These are phyloP conservation scores for Aphaenogaster floridana DNA, from an alignment of 1,140 invertebrate species.

Conservation along the genomic window DNA sequence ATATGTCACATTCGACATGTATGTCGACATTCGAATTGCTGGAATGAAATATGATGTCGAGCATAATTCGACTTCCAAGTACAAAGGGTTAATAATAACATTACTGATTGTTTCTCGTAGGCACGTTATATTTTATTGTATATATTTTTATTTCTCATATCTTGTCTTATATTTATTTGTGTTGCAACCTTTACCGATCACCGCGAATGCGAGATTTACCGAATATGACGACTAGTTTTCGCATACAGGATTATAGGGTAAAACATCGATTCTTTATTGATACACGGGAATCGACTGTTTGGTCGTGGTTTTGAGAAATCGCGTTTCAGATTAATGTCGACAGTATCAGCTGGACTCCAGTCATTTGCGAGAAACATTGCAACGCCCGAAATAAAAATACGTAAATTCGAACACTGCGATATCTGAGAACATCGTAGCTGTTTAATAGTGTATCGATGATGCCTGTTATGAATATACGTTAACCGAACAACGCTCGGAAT, in stretches of 20 bases:
- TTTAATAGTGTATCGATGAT: slow-evolving; percentile 8
- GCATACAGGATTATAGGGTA: background rate
- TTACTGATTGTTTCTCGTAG: background rate
- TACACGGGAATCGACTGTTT: background rate
- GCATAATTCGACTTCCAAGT: no score
- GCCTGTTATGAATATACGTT: background rate
- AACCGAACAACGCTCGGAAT: background rate
- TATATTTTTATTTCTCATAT: slow-evolving; percentile 6
- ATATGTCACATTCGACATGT: no score
- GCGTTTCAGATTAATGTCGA: background rate
- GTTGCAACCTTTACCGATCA: background rate
- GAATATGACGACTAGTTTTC: background rate
- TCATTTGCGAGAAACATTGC: background rate
- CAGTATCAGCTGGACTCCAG: background rate
- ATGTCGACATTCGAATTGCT: no score
- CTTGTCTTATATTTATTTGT: slow-evolving; percentile 8
- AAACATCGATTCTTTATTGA: slow-evolving; percentile 5
- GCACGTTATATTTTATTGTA: background rate
- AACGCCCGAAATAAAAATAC: background rate
- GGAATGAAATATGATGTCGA: no score
- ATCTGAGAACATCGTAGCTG: background rate
- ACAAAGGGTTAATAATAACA: background rate
- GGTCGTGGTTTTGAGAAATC: slow-evolving; percentile 18
- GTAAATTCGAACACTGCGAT: background rate
- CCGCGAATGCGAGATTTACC: slow-evolving; percentile 16